A percentile compares a stretch with the other conserved stretches of the same genome.
Evolutionary conservation across 1,140 invertebrate species (phyloP).

Genomic region (Conus ventricosus): DNA sequence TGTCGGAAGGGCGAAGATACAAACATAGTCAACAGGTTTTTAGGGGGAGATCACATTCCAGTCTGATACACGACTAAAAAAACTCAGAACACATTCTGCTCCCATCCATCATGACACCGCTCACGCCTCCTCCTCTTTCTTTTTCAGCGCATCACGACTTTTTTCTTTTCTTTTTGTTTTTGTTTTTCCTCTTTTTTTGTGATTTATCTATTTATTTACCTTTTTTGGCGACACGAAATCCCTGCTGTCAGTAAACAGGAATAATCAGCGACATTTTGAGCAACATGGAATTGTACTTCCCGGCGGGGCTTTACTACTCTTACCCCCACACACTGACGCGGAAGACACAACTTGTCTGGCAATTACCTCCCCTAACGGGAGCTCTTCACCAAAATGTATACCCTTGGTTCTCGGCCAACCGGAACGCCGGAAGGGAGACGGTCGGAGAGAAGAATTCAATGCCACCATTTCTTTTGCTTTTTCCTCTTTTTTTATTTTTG

Average conservation of each 20-base stretch:
- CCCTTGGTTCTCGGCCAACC: neutral
- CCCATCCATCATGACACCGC: no score
- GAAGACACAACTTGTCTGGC: slow-evolving; percentile 28
- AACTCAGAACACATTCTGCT: no score
- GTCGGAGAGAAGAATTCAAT: neutral
- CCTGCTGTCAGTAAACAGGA: neutral
- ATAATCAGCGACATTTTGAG: neutral
- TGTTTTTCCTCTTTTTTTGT: no score
- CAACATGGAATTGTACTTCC: slow-evolving; percentile 7
- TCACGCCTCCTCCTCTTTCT: neutral
- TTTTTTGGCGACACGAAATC: no score
- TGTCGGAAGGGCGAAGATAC: no score
- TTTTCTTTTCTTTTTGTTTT: neutral
- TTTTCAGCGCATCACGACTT: neutral
- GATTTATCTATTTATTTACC: neutral
- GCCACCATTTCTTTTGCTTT: no score
- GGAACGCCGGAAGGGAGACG: slow-evolving; percentile 22
- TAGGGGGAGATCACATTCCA: no score
- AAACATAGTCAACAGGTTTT: no score
- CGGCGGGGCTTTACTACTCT: neutral
- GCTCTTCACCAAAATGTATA: slow-evolving; percentile 12
- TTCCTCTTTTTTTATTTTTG: no score
- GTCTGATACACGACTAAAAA: no score
- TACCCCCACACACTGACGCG: neutral
- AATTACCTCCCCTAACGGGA: slow-evolving; percentile 20